Percentiles rank a stretch among this genome's conserved stretches.
phyloP scores from a whole-genome alignment of 2,888 invertebrate genomes.

The Eledone cirrhosa region DNA sequence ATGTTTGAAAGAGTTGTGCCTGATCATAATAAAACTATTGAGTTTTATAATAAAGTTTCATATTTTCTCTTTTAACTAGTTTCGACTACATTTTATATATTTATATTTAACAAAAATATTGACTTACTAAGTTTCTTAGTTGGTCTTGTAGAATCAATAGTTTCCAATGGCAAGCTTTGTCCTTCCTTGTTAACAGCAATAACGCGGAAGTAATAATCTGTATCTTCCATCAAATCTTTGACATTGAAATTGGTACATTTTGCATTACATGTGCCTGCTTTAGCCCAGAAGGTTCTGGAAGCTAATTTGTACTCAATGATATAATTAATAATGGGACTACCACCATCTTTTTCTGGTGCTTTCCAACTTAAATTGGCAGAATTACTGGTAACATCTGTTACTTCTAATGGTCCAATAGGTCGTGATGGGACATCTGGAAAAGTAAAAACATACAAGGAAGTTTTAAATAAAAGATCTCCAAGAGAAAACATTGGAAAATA shows the following conservation, averaged over 20 bases:
- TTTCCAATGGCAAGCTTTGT: slow-evolving; percentile 85
- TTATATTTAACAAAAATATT: not conserved
- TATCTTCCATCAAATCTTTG: slow-evolving; percentile 70
- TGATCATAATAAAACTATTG: no score
- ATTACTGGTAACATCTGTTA: slow-evolving; percentile 51
- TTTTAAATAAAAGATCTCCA: no score
- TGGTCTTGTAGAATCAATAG: slow-evolving; percentile 46
- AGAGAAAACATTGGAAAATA: no score
- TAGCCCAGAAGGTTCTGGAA: slow-evolving; percentile 79
- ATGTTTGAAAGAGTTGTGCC: no score
- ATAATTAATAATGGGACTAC: slow-evolving; percentile 53
- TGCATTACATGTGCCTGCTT: slow-evolving; percentile 71
- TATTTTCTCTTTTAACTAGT: no score
- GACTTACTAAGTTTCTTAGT: slow-evolving; percentile 49
- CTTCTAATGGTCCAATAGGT: slow-evolving; percentile 57
- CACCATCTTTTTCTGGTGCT: slow-evolving; percentile 57
- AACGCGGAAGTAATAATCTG: slow-evolving; percentile 88
- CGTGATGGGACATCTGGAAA: slow-evolving; percentile 73
- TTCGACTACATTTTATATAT: no score
- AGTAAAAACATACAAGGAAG: no score
- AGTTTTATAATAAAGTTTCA: no score
- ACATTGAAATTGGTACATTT: slow-evolving; percentile 39
- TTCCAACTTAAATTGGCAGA: slow-evolving; percentile 63
- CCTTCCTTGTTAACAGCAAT: slow-evolving; percentile 89
- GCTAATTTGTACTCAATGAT: slow-evolving; percentile 74